phyloP scores from a whole-genome alignment of 2,113 vertebrate species.

The Balaeniceps rex region DNA sequence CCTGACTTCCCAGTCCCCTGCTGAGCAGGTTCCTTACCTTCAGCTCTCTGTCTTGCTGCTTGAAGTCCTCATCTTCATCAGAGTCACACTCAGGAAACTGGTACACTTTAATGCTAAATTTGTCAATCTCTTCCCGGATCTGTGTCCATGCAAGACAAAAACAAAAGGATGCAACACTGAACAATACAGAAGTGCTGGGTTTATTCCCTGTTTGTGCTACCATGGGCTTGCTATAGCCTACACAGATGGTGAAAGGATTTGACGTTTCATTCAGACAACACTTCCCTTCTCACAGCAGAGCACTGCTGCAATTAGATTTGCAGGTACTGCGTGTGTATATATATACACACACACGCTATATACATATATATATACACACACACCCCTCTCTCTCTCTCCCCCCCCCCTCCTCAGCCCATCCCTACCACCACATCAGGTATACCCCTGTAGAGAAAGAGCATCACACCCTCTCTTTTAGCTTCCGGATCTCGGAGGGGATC shows the following conservation, averaged over 20 bases:
- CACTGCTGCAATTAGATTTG: background rate
- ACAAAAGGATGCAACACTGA: background rate
- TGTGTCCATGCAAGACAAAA: constrained; percentile 39
- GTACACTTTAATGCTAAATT: constrained; percentile 94
- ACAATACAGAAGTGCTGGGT: background rate
- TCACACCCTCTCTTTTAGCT: constrained; percentile 95
- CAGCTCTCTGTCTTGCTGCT: constrained; percentile 92
- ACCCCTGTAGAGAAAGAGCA: background rate
- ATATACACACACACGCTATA: background rate
- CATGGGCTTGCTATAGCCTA: background rate
- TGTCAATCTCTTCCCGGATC: constrained; percentile 95
- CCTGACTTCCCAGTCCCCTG: background rate
- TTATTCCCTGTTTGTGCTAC: background rate
- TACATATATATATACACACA: too few species aligned
- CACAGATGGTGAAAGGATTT: background rate
- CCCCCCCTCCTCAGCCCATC: background rate
- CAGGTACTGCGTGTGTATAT: background rate
- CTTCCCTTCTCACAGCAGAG: background rate
- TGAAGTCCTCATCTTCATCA: constrained; percentile 94
- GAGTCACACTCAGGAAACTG: constrained; percentile 97
- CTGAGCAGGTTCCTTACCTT: constrained; percentile 75
- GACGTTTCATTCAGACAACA: background rate
- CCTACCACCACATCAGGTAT: background rate
- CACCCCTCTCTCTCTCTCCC: background rate
- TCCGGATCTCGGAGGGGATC: constrained; percentile 91